These are phyloP conservation scores for Octodonta nipae DNA, from an alignment of 2,888 invertebrate species.

Conservation along the genomic window DNA sequence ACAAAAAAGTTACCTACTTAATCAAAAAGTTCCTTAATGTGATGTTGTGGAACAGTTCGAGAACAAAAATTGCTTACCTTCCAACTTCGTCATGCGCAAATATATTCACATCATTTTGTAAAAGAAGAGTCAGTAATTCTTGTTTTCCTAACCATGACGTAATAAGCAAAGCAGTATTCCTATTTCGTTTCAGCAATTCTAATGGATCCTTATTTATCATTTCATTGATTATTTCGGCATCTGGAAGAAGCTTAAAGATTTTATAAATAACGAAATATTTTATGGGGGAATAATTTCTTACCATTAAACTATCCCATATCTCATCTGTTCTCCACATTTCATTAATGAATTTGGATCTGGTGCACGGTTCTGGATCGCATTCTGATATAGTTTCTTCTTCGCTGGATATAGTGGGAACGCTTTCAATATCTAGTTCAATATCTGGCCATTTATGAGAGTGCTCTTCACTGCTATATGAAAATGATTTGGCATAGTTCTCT, in stretches of 20 bases:
- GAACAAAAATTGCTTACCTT: too few relatives aligned
- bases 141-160: conserved; percentile 49
- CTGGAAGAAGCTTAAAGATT: too few relatives aligned
- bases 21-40: too few relatives aligned
- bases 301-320: conserved; percentile 26
- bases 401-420: conserved; percentile 36
- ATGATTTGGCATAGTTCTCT: too few relatives aligned
- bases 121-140: conserved; percentile 35
- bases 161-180: conserved; percentile 44
- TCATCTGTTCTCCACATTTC: conserved; percentile 30
- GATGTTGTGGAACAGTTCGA: too few relatives aligned
- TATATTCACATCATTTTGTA: conserved; percentile 6
- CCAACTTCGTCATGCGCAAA: conserved; percentile 8
- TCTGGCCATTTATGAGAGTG: conserved; percentile 6
- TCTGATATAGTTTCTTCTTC: conserved; percentile 40
- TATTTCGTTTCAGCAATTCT: conserved; percentile 35
- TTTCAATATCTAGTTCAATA: conserved; percentile 13
- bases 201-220: conserved; percentile 30
- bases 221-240: conserved; percentile 30
- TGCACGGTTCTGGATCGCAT: conserved; percentile 24
- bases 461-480: background rate
- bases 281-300: conserved; percentile 13
- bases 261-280: background rate
- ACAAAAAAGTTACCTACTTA: too few relatives aligned
- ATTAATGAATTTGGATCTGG: conserved; percentile 21